Conservation (phyloP, 2,888 invertebrate genomes). For the Hydraecia micacea region DNA sequence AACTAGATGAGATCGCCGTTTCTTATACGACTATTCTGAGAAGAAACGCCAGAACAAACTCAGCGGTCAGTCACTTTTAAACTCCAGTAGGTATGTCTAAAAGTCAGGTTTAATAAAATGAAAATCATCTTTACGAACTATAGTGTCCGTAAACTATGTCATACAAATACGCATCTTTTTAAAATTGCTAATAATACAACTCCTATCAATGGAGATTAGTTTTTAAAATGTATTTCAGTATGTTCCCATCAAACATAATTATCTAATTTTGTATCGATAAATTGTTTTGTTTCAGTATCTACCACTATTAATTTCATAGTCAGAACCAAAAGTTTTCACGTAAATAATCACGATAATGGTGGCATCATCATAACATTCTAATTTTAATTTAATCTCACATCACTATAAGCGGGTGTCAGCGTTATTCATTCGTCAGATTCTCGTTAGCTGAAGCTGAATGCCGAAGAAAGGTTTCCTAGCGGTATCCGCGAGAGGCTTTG, state of each 20-base stretch:
- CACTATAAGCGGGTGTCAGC: conserved; percentile 61
- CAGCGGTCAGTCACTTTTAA: not conserved
- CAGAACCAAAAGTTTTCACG: not conserved
- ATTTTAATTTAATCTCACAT: conserved; percentile 56
- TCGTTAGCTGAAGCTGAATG: conserved; percentile 78
- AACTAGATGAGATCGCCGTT: not conserved
- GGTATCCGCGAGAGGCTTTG: conserved; percentile 80
- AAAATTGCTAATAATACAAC: not conserved
- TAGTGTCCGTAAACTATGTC: not conserved
- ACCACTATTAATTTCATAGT: not conserved
- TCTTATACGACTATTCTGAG: not conserved
- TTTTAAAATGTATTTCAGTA: not conserved
- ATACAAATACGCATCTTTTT: not conserved
- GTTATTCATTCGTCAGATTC: conserved; percentile 71
- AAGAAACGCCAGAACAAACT: not conserved
- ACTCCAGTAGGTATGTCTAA: not conserved
- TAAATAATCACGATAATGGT: not conserved
- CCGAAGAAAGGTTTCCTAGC: conserved; percentile 76
- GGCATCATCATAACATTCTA: conserved; percentile 34
- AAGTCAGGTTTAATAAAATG: not conserved
- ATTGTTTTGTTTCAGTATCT: not conserved
- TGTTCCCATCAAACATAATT: not conserved
- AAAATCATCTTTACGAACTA: not conserved
- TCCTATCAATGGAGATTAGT: not conserved
- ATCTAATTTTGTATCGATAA: not conserved